Conservation (phyloP, 2,113 vertebrate species). For the Apaloderma vittatum region DNA sequence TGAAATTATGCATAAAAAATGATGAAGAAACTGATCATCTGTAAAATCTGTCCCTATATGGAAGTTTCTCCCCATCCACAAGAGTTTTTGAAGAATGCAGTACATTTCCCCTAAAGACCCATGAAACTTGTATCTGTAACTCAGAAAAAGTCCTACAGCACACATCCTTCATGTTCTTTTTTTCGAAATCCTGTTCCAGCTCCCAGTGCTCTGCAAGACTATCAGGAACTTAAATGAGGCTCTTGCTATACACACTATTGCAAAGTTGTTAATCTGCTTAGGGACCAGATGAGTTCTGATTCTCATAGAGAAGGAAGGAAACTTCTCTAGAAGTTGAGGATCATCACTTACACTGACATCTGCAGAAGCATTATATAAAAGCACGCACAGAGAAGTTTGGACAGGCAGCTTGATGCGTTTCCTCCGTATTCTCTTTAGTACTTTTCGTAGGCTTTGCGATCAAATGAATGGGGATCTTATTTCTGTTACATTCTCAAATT, state of each 20-base stretch:
- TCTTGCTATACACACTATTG: neutral
- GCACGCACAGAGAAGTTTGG: neutral
- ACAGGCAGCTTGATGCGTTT: neutral
- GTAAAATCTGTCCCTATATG: neutral
- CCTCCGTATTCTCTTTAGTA: neutral
- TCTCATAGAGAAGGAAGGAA: neutral
- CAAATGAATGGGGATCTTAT: neutral
- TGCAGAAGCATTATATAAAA: neutral
- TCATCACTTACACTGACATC: neutral
- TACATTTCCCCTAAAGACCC: neutral
- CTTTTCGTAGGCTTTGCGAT: neutral
- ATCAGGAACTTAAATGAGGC: neutral
- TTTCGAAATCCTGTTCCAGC: neutral
- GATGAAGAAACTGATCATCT: neutral
- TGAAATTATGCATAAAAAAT: neutral
- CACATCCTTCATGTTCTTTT: neutral
- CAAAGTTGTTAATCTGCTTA: neutral
- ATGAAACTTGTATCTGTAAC: neutral
- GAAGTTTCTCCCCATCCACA: neutral
- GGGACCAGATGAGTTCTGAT: neutral
- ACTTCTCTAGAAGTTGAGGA: neutral
- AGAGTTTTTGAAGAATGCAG: neutral
- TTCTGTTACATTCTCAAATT: neutral
- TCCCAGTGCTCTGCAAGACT: neutral
- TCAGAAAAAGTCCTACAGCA: neutral